phyloP scores from a whole-genome alignment of 2,797 vertebrate species.

The Sciaenops ocellatus region DNA sequence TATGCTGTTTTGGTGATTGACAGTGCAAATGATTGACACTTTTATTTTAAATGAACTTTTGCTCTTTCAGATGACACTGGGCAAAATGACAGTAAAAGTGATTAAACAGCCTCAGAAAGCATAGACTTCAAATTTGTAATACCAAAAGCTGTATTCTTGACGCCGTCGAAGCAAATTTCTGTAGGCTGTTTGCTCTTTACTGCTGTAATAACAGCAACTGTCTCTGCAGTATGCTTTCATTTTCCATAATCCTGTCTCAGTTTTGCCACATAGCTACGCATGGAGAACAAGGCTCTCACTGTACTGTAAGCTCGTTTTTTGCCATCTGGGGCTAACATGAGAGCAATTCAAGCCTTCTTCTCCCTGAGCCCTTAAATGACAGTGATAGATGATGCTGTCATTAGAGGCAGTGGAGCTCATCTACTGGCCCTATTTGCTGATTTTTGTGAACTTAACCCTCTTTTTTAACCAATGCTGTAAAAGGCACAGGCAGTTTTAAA shows the following conservation, averaged over 20 bases:
- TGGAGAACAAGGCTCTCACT: conserved; percentile 47
- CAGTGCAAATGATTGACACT: conserved; percentile 34
- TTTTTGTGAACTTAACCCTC: conserved; percentile 48
- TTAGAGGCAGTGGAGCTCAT: conserved; percentile 70
- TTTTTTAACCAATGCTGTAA: conserved; percentile 37
- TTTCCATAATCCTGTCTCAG: conserved; percentile 29
- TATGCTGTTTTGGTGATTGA: conserved; percentile 28
- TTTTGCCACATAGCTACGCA: conserved; percentile 23
- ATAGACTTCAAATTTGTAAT: not conserved
- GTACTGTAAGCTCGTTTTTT: conserved; percentile 42
- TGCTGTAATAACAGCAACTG: conserved; percentile 19
- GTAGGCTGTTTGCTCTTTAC: conserved; percentile 16
- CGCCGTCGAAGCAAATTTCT: conserved; percentile 9
- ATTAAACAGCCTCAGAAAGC: not conserved
- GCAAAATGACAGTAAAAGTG: not conserved
- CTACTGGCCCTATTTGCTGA: conserved; percentile 58
- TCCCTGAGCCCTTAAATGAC: conserved; percentile 66
- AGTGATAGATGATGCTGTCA: conserved; percentile 74
- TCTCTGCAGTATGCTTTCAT: conserved; percentile 13
- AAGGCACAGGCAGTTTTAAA: conserved; percentile 25
- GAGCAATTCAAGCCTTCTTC: conserved; percentile 47
- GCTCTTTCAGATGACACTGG: not conserved
- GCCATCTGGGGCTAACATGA: conserved; percentile 47
- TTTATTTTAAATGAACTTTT: not conserved
- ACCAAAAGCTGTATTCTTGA: not conserved